Conservation (phyloP, 2,113 vertebrate genomes). For the Megaleporinus macrocephalus region DNA sequence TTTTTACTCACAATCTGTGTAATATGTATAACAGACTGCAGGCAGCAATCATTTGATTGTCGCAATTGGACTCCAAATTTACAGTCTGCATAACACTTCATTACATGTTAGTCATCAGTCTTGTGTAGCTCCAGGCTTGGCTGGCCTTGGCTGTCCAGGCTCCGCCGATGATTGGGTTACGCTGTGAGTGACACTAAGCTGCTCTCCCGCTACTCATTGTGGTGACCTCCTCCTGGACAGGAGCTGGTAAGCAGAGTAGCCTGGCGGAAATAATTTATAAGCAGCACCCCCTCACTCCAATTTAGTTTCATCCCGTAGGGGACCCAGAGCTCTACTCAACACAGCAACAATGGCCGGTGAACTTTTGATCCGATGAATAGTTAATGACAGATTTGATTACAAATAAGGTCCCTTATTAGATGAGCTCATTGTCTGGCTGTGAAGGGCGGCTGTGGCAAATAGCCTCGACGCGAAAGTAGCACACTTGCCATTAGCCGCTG, state of each 20-base stretch:
- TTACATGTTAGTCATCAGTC: slow-evolving; percentile 23
- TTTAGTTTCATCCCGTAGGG: slow-evolving; percentile 77
- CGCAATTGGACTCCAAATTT: not conserved
- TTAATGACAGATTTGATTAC: slow-evolving; percentile 89
- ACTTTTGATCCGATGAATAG: slow-evolving; percentile 90
- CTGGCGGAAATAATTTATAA: slow-evolving; percentile 87
- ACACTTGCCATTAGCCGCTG: slow-evolving; percentile 35
- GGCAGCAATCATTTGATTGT: not conserved
- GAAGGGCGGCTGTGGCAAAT: slow-evolving; percentile 71
- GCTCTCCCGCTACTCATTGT: slow-evolving; percentile 58
- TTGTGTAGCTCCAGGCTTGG: slow-evolving; percentile 17
- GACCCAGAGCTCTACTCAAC: slow-evolving; percentile 76
- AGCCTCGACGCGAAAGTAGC: slow-evolving; percentile 56
- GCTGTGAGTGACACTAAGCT: slow-evolving; percentile 39
- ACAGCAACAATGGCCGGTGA: slow-evolving; percentile 82
- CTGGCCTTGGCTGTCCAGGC: slow-evolving; percentile 28
- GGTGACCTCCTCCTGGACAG: slow-evolving; percentile 78
- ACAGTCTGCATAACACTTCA: not conserved
- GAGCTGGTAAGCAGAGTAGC: slow-evolving; percentile 80
- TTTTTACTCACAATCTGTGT: not conserved
- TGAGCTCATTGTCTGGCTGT: slow-evolving; percentile 80
- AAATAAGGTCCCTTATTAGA: slow-evolving; percentile 81
- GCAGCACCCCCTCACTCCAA: slow-evolving; percentile 72
- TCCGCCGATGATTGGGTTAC: slow-evolving; percentile 54
- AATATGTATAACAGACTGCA: not conserved